Evolutionary conservation across 2,888 invertebrate species (phyloP).

Genomic region (Seira ritae): DNA sequence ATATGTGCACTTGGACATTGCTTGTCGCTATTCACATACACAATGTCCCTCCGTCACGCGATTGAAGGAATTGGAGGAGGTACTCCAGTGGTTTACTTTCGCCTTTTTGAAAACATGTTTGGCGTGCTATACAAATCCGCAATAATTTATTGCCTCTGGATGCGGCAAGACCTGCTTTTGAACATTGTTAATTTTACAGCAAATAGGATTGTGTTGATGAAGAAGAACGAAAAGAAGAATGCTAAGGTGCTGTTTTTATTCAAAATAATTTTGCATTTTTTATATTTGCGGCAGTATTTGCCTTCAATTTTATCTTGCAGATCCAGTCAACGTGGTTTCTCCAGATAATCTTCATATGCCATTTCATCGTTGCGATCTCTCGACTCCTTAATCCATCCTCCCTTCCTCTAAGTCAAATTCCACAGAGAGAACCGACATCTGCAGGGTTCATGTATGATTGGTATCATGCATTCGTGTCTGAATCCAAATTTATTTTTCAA

Average conservation of each 20-base stretch:
- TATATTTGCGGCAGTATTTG: too few relatives aligned
- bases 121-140: slow-evolving; percentile 9
- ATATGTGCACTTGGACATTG: slow-evolving; percentile 18
- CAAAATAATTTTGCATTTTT: too few relatives aligned
- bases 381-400: slow-evolving; percentile 28
- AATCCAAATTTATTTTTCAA: too few relatives aligned
- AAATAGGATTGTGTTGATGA: too few relatives aligned
- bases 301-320: too few relatives aligned
- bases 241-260: too few relatives aligned
- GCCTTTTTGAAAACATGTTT: slow-evolving; percentile 38
- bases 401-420: slow-evolving; percentile 35
- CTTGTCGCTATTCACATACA: slow-evolving; percentile 9
- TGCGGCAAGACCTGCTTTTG: slow-evolving; percentile 1
- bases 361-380: too few relatives aligned
- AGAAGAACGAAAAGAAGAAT: too few relatives aligned
- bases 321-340: too few relatives aligned
- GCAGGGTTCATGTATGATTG: slow-evolving; percentile 29
- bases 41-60: background rate
- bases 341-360: too few relatives aligned
- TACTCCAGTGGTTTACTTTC: slow-evolving; percentile 35
- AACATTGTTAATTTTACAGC: slow-evolving; percentile 47
- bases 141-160: slow-evolving; percentile 19
- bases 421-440: background rate
- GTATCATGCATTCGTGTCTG: slow-evolving; percentile 22
- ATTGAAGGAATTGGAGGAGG: slow-evolving; percentile 10